A percentile compares a stretch with the other conserved stretches of the same genome.
These are phyloP conservation scores for Pseudomyrmex pallidus DNA, from an alignment of 1,140 invertebrate species.

Conservation along the genomic window DNA sequence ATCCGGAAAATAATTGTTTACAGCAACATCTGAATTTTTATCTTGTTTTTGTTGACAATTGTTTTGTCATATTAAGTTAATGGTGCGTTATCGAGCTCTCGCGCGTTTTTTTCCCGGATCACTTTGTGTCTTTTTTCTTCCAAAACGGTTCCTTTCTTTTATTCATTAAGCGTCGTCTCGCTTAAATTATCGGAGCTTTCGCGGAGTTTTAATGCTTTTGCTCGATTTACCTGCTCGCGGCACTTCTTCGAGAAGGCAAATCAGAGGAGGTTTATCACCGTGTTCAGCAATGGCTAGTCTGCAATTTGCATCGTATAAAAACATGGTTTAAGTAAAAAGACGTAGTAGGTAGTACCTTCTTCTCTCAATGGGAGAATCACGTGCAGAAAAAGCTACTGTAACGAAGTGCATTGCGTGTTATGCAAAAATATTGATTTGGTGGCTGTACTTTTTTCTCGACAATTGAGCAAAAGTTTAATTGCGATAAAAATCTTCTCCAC, in stretches of 20 bases:
- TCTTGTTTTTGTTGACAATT: neutral
- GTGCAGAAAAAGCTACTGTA: neutral
- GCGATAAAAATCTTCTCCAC: too few species aligned
- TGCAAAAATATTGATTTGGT: neutral
- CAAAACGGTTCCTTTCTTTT: slow-evolving; percentile 35
- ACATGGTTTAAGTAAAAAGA: slow-evolving; percentile 24
- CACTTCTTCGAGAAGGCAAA: slow-evolving; percentile 43
- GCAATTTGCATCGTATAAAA: slow-evolving; percentile 15
- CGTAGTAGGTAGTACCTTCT: neutral
- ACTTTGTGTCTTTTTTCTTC: slow-evolving; percentile 9
- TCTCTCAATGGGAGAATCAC: neutral
- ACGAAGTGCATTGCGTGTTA: neutral
- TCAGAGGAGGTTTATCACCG: slow-evolving; percentile 3
- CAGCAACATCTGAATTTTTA: neutral
- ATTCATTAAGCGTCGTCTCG: slow-evolving; percentile 52
- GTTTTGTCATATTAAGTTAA: slow-evolving; percentile 10
- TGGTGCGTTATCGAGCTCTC: slow-evolving; percentile 4
- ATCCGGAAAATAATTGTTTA: slow-evolving; percentile 1
- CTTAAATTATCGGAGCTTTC: slow-evolving; percentile 51
- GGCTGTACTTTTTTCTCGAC: neutral
- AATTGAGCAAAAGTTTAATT: neutral
- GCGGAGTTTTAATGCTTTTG: slow-evolving; percentile 27
- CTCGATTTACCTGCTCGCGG: slow-evolving; percentile 38
- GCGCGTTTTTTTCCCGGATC: slow-evolving; percentile 32
- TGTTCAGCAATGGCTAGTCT: slow-evolving; percentile 28